phyloP scores from a whole-genome alignment of 1,140 invertebrate genomes.

The Eufriesea mexicana region DNA sequence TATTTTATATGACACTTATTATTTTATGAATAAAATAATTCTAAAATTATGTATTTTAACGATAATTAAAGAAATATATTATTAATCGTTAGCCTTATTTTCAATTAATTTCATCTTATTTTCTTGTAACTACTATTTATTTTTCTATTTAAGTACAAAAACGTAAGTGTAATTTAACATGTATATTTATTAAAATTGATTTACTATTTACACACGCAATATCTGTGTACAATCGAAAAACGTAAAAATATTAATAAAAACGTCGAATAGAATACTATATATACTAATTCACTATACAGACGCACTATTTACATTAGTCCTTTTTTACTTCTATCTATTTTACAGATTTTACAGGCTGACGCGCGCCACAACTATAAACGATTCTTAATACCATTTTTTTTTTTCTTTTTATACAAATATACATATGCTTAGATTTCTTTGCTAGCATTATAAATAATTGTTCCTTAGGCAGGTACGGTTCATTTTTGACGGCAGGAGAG shows the following conservation, averaged over 20 bases:
- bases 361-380: conserved; percentile 40
- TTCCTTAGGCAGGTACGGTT: conserved; percentile 80
- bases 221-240: conserved; percentile 64
- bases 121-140: conserved; percentile 1
- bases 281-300: conserved; percentile 76
- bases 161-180: conserved; percentile 29
- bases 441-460: conserved; percentile 79
- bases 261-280: conserved; percentile 75
- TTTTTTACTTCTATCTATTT: conserved; percentile 71
- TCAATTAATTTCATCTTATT: not conserved
- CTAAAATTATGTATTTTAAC: not conserved
- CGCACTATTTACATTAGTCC: conserved; percentile 81
- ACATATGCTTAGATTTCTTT: conserved; percentile 71
- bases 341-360: conserved; percentile 78
- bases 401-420: conserved; percentile 77
- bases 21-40: conserved; percentile 1
- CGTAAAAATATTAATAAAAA: conserved; percentile 58
- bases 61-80: not conserved
- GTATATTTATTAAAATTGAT: conserved; percentile 60
- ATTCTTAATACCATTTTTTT: conserved; percentile 54
- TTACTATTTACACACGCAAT: conserved; percentile 68
- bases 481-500: conserved; percentile 59
- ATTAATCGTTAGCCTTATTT: not conserved
- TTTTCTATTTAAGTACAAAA: no score
- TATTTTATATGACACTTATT: conserved; percentile 43